phyloP scores from a whole-genome alignment of 2,113 vertebrate species.

The Pterocles gutturalis region DNA sequence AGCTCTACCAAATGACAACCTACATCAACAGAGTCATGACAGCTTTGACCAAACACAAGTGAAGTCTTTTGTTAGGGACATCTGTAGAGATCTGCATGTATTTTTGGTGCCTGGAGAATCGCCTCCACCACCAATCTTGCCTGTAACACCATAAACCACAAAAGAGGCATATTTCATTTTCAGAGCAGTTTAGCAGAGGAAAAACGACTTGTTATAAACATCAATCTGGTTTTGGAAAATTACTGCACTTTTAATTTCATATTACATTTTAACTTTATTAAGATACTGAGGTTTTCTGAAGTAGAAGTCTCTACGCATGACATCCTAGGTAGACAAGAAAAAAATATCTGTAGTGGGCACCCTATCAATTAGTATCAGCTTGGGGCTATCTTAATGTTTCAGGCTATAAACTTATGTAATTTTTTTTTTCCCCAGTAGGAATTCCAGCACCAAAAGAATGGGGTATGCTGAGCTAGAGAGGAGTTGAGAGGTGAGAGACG shows the following conservation, averaged over 20 bases:
- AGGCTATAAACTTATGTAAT: background rate
- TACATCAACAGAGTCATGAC: slow-evolving; percentile 25
- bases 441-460: background rate
- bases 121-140: background rate
- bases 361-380: background rate
- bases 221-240: slow-evolving; percentile 41
- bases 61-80: background rate
- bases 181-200: slow-evolving; percentile 6
- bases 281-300: slow-evolving; percentile 20
- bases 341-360: background rate
- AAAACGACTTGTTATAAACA: slow-evolving; percentile 35
- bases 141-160: slow-evolving; percentile 56
- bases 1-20: slow-evolving; percentile 11
- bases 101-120: slow-evolving; percentile 32
- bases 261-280: slow-evolving; percentile 31
- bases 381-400: background rate
- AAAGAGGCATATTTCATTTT: slow-evolving; percentile 43
- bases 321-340: background rate
- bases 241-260: slow-evolving; percentile 18
- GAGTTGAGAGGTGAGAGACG: background rate
- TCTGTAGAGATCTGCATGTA: slow-evolving; percentile 14
- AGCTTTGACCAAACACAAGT: slow-evolving; percentile 23
- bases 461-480: background rate
- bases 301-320: background rate
- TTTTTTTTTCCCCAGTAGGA: background rate